Percentiles rank a stretch among this genome's conserved stretches.
Evolutionary conservation across 2,888 invertebrate genomes (phyloP).

Genomic region (Calameuta idolon): DNA sequence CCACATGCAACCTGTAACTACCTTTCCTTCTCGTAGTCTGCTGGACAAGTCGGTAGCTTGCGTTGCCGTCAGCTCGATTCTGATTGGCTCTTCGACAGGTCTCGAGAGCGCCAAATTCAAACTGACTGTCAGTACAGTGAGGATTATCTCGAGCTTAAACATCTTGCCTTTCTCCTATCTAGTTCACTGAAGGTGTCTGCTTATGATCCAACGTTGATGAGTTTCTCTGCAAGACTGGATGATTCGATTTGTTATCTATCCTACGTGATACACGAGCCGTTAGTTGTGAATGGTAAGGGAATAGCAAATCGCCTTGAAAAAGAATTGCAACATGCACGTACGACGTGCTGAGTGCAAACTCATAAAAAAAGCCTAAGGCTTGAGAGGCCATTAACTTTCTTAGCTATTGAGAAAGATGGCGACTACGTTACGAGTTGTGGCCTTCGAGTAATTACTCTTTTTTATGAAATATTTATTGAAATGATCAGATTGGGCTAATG

Average conservation of each 20-base stretch:
- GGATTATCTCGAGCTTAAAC: background rate
- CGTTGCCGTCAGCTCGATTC: conserved; percentile 40
- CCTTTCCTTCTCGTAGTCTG: conserved; percentile 47
- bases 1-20: conserved; percentile 24
- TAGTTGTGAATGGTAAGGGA: background rate
- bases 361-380: background rate
- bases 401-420: background rate
- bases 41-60: conserved; percentile 26
- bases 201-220: background rate
- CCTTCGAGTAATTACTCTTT: background rate
- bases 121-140: background rate
- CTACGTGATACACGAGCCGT: background rate
- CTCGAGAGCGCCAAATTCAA: conserved; percentile 30
- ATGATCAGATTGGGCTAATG: background rate
- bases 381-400: background rate
- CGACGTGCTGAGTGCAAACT: background rate
- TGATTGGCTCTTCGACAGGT: conserved; percentile 49
- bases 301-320: background rate
- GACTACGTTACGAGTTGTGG: background rate
- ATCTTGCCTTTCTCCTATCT: background rate
- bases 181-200: background rate
- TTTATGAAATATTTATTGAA: background rate
- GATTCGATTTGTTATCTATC: background rate
- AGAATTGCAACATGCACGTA: background rate
- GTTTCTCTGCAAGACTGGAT: background rate